Evolutionary conservation across 2,113 vertebrate species (phyloP), one percentile per base, ranked within the genome.

Genomic region (Hucho hucho): DNA sequence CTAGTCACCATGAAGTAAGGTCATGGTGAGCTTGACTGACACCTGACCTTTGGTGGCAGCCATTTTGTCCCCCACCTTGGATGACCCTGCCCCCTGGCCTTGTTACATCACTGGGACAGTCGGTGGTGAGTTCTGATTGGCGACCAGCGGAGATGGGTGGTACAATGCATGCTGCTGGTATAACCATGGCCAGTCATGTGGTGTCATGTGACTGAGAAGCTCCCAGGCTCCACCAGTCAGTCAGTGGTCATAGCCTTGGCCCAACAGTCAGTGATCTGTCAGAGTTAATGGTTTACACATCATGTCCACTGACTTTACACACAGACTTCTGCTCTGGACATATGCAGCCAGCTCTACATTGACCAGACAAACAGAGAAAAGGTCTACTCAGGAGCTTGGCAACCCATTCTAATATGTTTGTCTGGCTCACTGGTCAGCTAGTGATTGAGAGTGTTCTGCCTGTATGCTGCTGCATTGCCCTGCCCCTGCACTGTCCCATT

Each of bases 181-280:
- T 2, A 16, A 32, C 22, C 26, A 12, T 28, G n/a, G 46, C 63
- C 22, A 29, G 70, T 74, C 74, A 76, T 73, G 32, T 66, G 69
- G 47, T 59, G 32, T 73, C 69, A 72, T 61, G 76, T 81, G 61
- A 69, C 61, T 13, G 25, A 76, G 37, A 37, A 66, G 29, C 73
- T 37, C 37, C 37, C 6, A 7, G 7, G 71, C 37, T 37, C 37
- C 32, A 37, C 32, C 37, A 37, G 49, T 58, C 74, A 32, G 67
- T 24, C 53, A 73, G 14, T 5, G 18, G 4, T 26, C 71, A 22
- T 1, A 13, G 46, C 74, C 28, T 59, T 24, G 4, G 14, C 11
- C 12, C 47, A 14, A 13, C 47, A 49, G 12, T 49, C 47, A 49
- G 14, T 16, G 47, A 11, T 49, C 14, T 4, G 64, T 67, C 24